Percentiles rank a stretch among this genome's conserved stretches.
Conservation (phyloP, 2,113 vertebrate genomes). For the Prietella phreatophila region DNA sequence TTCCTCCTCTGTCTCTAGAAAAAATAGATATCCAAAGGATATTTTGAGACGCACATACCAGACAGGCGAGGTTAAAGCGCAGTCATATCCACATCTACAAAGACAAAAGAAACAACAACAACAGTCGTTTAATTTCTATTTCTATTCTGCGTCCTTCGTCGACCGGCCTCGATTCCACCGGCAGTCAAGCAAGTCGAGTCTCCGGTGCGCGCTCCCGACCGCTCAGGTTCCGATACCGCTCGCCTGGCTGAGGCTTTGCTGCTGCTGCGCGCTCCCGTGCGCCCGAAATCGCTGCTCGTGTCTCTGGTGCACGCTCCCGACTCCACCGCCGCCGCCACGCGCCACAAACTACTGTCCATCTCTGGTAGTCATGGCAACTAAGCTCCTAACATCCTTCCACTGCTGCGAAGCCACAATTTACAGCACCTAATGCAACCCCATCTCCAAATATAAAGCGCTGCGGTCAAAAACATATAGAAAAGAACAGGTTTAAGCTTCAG, state of each 20-base stretch:
- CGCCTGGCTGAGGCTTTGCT: background rate
- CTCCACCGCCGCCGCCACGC: constrained; percentile 32
- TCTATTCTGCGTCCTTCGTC: background rate
- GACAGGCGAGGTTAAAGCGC: constrained; percentile 12
- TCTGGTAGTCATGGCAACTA: constrained; percentile 55
- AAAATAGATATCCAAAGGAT: background rate
- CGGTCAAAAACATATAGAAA: background rate
- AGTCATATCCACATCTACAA: constrained; percentile 2
- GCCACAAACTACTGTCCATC: constrained; percentile 28
- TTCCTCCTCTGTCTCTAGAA: constrained; percentile 18
- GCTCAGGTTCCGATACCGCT: constrained; percentile 19
- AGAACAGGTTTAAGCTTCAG: background rate
- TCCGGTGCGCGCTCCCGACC: constrained; percentile 28
- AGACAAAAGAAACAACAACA: background rate
- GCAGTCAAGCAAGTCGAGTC: constrained; percentile 15
- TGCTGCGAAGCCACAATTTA: constrained; percentile 15
- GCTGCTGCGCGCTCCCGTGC: constrained; percentile 15
- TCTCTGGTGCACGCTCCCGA: constrained; percentile 31
- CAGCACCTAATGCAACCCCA: background rate
- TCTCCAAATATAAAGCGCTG: background rate
- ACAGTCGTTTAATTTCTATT: background rate
- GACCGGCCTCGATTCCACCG: constrained; percentile 36
- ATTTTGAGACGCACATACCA: constrained; percentile 38
- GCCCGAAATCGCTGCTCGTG: constrained; percentile 17
- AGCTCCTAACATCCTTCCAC: constrained; percentile 51